Evolutionary conservation across 2,888 invertebrate genomes (phyloP).

Genomic region (Polyommatus iphigenia): DNA sequence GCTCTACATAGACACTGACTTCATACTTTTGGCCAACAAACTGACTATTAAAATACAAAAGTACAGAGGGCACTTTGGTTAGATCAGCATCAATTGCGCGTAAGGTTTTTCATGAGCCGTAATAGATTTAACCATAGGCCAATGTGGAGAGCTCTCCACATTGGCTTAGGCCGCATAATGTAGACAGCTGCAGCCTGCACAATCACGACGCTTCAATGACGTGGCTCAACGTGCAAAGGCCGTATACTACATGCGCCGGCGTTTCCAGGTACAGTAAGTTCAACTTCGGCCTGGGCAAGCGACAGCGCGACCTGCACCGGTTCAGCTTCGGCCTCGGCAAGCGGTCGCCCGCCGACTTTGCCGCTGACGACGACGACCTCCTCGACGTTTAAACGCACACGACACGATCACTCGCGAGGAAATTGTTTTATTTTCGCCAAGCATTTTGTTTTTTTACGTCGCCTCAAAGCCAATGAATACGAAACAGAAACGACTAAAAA

Average conservation of each 20-base stretch:
- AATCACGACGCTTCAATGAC: too few species aligned
- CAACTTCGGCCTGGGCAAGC: constrained; percentile 80
- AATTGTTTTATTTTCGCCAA: background rate
- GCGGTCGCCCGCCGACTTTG: constrained; percentile 57
- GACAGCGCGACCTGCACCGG: constrained; percentile 72
- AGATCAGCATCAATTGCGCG: too few species aligned
- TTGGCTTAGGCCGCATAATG: too few species aligned
- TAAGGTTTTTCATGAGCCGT: too few species aligned
- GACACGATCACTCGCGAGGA: constrained; percentile 40
- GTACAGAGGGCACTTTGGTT: too few species aligned
- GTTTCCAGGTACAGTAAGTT: constrained; percentile 59
- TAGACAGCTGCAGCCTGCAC: too few species aligned
- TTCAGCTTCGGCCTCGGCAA: constrained; percentile 82
- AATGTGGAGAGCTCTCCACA: too few species aligned
- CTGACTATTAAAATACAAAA: too few species aligned
- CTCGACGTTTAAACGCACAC: constrained; percentile 57
- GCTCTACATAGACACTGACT: too few species aligned
- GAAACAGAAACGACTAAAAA: background rate
- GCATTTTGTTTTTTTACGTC: background rate
- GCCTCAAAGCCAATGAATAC: background rate
- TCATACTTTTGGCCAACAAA: too few species aligned
- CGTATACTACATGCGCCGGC: background rate
- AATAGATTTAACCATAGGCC: too few species aligned
- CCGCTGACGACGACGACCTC: constrained; percentile 58
- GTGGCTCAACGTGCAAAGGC: too few species aligned